These are phyloP conservation scores for Villa cingulata DNA, from an alignment of 2,888 invertebrate genomes.

Conservation along the genomic window DNA sequence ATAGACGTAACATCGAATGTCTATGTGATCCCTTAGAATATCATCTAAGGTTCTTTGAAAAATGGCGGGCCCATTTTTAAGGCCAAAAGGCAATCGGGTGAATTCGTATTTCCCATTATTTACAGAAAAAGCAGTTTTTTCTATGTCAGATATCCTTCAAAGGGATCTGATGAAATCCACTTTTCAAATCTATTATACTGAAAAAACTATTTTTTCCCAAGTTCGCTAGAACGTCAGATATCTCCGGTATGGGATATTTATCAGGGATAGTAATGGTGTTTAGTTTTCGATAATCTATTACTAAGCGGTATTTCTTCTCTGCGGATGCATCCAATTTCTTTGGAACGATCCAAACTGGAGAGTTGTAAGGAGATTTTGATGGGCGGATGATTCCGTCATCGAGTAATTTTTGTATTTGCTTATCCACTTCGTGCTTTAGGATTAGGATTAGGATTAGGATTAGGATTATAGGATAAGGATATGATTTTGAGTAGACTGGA, in stretches of 20 bases:
- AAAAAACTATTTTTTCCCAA: constrained; percentile 1
- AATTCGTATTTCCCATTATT: constrained; percentile 6
- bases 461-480: constrained; percentile 8
- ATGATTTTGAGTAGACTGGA: constrained; percentile 8
- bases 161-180: constrained; percentile 8
- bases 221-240: background rate
- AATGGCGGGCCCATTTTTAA: background rate
- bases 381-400: constrained; percentile 10
- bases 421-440: constrained; percentile 9
- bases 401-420: constrained; percentile 5
- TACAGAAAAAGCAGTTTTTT: too few species aligned
- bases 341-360: background rate
- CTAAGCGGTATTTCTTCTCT: constrained; percentile 2
- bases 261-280: background rate
- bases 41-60: constrained; percentile 4
- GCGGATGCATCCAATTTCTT: constrained; percentile 7
- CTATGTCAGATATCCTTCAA: background rate
- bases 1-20: constrained; percentile 3
- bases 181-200: constrained; percentile 9
- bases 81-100: background rate
- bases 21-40: constrained; percentile 6
- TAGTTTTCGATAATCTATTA: constrained; percentile 1
- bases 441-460: too few species aligned
- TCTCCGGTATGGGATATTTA: constrained; percentile 7
- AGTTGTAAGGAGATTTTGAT: constrained; percentile 11